Conservation (phyloP, 2,888 invertebrate species). For the Ernsta delagoae region DNA sequence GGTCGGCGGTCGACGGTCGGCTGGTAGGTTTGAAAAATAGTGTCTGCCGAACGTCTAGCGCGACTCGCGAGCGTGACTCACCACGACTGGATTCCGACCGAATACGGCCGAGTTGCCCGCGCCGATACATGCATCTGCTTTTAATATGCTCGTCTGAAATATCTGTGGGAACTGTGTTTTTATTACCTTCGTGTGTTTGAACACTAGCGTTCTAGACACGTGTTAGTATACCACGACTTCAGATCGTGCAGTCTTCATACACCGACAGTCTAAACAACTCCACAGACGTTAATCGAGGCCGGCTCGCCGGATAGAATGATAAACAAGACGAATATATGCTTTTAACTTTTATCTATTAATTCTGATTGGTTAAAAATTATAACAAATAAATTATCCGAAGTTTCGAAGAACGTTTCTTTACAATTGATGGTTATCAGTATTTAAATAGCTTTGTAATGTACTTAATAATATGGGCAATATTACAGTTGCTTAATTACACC, state of each 20-base stretch:
- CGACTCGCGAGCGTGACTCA: slow-evolving; percentile 58
- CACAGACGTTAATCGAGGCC: slow-evolving; percentile 16
- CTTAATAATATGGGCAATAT: background rate
- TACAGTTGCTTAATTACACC: background rate
- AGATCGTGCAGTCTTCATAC: slow-evolving; percentile 9
- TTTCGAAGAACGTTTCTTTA: background rate
- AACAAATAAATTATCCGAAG: too few species aligned
- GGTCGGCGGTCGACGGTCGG: slow-evolving; percentile 42
- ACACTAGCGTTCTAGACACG: slow-evolving; percentile 18
- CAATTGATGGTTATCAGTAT: slow-evolving; percentile 11
- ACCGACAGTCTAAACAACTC: slow-evolving; percentile 19
- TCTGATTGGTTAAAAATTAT: too few species aligned
- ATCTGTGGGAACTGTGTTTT: slow-evolving; percentile 36
- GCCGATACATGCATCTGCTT: slow-evolving; percentile 41
- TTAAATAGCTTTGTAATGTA: background rate
- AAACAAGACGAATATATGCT: slow-evolving; percentile 11
- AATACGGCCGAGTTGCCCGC: slow-evolving; percentile 49
- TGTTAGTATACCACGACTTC: slow-evolving; percentile 6
- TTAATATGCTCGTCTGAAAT: slow-evolving; percentile 36
- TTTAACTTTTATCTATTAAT: background rate
- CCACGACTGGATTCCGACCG: slow-evolving; percentile 57
- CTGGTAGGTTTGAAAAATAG: slow-evolving; percentile 59
- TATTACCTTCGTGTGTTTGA: slow-evolving; percentile 25
- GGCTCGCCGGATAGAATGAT: background rate
- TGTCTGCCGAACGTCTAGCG: slow-evolving; percentile 74